Evolutionary conservation across 2,888 invertebrate species (phyloP), one percentile per base, ranked within the genome.

Genomic region (Peribatodes rhomboidaria): DNA sequence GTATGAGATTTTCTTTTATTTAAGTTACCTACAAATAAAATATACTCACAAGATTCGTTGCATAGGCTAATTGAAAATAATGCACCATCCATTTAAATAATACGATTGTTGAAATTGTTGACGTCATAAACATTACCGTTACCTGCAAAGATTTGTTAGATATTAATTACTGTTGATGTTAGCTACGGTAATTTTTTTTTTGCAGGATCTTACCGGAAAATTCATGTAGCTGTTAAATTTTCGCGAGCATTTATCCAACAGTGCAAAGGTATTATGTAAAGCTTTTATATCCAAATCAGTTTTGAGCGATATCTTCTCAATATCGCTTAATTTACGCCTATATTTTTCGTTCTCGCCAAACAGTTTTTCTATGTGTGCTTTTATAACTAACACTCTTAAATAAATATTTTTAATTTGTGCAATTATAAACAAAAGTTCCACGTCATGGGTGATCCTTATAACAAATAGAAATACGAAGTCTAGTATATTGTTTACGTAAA

Each of bases 221-320:
- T 79, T 82, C 80, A 90, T 85, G 20, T 82, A 67, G 31, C 74
- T 74, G 67, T 86, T 89, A 1, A 89, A 79, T 72, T 83, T 76
- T 47, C 82, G 79, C 1, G 87, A 77, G 67, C 83, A 84, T 68
- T 83, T 84, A 68, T 88, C 82, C 65, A 90, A 74, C 58, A 79
- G 67, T 65, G 85, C 88, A 67, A 88, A 90, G 11, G 78, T 78
- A 67, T 76, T 78, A 63, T 89, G 88, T 62, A 88, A 67, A 37
- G 83, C 78, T 65, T 69, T 77, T 37, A 84, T 78, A 70, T 86
- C 81, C 7, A 86, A 75, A 37, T 73, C 64, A 10, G 67, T 68
- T 69, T 82, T 86, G 6, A 80, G 74, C 18, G 83, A 77, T 37
- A 86, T 71, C 41, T 53, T 73, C 72, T 84, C 84, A 39, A 85